A percentile compares a stretch with the other conserved stretches of the same genome.
These are phyloP conservation scores for Tinea semifulvella DNA, from an alignment of 2,888 invertebrate species.

Conservation along the genomic window DNA sequence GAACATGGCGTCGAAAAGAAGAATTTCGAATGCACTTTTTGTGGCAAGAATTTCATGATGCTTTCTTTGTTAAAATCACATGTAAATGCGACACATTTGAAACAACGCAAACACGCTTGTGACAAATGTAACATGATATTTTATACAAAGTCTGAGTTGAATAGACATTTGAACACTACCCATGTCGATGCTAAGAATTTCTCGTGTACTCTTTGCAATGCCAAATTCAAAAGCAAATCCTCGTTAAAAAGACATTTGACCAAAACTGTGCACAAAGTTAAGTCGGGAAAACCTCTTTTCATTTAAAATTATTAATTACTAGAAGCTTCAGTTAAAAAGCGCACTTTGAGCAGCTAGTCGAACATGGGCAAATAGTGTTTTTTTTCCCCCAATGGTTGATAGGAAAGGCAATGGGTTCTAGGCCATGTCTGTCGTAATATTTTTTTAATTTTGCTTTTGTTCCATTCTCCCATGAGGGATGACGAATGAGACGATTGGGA, in stretches of 20 bases:
- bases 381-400: no score
- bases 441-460: no score
- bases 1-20: conserved; percentile 17
- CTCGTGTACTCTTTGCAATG: conserved; percentile 30
- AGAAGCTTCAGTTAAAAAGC: no score
- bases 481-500: no score
- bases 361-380: no score
- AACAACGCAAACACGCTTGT: conserved; percentile 17
- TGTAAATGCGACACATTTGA: conserved; percentile 16
- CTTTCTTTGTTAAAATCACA: conserved; percentile 16
- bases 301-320: no score
- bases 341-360: no score
- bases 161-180: conserved; percentile 15
- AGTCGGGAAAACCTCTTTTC: no score
- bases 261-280: conserved; percentile 5
- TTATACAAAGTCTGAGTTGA: conserved; percentile 17
- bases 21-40: conserved; percentile 16
- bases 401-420: no score
- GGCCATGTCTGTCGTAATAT: no score
- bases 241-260: conserved; percentile 31
- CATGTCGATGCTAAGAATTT: conserved; percentile 23
- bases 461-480: no score
- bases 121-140: conserved; percentile 17
- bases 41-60: conserved; percentile 16
- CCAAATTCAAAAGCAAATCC: conserved; percentile 33